Conservation (phyloP, 2,113 vertebrate genomes). For the Tyrannus savana region DNA sequence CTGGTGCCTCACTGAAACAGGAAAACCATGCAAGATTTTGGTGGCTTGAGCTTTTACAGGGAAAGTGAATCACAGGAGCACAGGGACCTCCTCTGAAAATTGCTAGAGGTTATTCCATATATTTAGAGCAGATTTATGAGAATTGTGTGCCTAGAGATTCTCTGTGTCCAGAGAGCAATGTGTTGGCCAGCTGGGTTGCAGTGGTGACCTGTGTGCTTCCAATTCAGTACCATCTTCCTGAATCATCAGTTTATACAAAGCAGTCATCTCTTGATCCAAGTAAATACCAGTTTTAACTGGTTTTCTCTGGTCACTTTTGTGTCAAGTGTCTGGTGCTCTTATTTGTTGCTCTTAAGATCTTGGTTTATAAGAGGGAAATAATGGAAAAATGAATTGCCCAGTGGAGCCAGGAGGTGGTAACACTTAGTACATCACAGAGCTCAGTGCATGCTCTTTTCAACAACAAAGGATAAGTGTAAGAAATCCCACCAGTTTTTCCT, state of each 20-base stretch:
- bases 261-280: not conserved
- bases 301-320: not conserved
- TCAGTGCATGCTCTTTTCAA: not conserved
- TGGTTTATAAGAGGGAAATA: not conserved
- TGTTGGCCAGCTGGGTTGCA: not conserved
- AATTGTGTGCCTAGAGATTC: not conserved
- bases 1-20: not conserved
- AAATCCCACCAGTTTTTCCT: not conserved
- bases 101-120: not conserved
- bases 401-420: not conserved
- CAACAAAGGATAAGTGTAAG: not conserved
- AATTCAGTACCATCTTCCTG: not conserved
- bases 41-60: not conserved
- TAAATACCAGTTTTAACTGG: not conserved
- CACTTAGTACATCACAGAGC: not conserved
- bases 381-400: not conserved
- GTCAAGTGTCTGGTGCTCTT: not conserved
- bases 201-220: not conserved
- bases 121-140: not conserved
- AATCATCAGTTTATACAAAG: not conserved
- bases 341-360: not conserved
- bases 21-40: not conserved
- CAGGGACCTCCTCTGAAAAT: not conserved
- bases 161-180: not conserved
- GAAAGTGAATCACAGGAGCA: not conserved